Base-by-base conservation (phyloP, 2,888 invertebrate genomes). In the Vannuccia rotundouncinata region DNA sequence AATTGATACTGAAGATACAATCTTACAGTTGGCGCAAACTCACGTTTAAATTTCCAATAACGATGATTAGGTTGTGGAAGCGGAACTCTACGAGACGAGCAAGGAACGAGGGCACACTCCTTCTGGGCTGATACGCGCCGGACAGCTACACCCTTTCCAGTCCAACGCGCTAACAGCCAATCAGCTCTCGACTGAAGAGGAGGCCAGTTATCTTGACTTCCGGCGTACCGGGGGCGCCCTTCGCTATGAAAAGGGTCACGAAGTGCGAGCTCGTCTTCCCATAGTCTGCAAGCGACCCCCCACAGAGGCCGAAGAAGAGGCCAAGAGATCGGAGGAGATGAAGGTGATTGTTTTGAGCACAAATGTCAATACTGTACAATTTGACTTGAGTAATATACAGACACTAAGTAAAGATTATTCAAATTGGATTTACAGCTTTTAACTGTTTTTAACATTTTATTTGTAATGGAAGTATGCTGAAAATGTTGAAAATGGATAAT, bases 261-360 rank as follows among this genome's bases (percentile, higher is more conserved):
- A 45, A 17, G 17, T 45, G 5, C 45, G 5, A 45, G 45, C 45
- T 45, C 17, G 5, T 10, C 5, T 10, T 5, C 45, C 10, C 10
- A 45, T 17, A 22, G 79, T 45, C 30, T 30, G 30, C 13, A 75
- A 29, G 0, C 80, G 25, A 2, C 45, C 59, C 10, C 27, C 29
- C 45, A 28, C 45, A 17, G 78, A 45, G 27, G 25, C 29, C 29
- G 74, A 79, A 60, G 45, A 74, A 60, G 27, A 59, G 81, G 17
- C 31, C 0, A 45, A n/a, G n/a, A 45, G 79, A 27, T 27, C 25
- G 28, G 31, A n/a, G 45, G 30, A 80, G 25, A 29, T 60, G 1
- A 30, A 60, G 28, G 59, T 45, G 27, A 17, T n/a, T n/a, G n/a
- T n/a, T n/a, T n/a, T n/a, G n/a, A n/a, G n/a, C n/a, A n/a, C n/a